Evolutionary conservation across 2,888 invertebrate genomes (phyloP).

Genomic region (Synergus japonicus): DNA sequence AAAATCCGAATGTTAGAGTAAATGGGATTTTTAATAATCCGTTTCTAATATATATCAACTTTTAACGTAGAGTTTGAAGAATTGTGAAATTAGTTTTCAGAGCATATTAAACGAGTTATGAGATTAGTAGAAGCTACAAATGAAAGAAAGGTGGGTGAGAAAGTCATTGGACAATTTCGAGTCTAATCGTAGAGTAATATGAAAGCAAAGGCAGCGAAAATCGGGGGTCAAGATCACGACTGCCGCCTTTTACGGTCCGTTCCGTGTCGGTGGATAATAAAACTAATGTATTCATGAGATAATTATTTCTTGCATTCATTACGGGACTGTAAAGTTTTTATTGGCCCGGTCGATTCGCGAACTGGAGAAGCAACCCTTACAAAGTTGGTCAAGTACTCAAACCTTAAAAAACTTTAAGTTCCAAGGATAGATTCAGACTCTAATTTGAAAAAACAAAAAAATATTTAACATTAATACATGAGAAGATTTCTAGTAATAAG

Average conservation of each 20-base stretch:
- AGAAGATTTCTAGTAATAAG: too few species aligned
- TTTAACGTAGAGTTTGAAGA: not conserved
- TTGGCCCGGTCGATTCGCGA: conserved; percentile 57
- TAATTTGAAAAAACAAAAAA: too few species aligned
- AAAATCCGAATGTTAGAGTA: too few species aligned
- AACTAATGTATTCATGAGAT: conserved; percentile 75
- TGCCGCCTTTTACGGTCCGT: conserved; percentile 63
- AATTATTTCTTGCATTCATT: conserved; percentile 75
- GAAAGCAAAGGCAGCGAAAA: conserved; percentile 52
- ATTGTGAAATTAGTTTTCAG: not conserved
- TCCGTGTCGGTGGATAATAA: conserved; percentile 68
- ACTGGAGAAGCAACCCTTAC: conserved; percentile 65
- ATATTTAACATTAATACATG: too few species aligned
- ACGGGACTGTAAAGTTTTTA: conserved; percentile 70
- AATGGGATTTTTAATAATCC: too few species aligned
- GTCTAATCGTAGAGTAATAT: conserved; percentile 39
- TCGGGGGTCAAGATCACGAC: conserved; percentile 63
- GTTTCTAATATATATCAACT: not conserved
- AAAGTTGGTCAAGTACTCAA: conserved; percentile 60
- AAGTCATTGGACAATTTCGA: conserved; percentile 44
- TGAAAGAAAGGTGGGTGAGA: conserved; percentile 42
- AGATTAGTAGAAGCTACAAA: conserved; percentile 14
- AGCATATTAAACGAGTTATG: not conserved
- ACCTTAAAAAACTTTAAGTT: too few species aligned
- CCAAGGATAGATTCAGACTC: too few species aligned